Base-by-base conservation (phyloP, 2,797 vertebrate genomes). In the Nyctibius grandis region DNA sequence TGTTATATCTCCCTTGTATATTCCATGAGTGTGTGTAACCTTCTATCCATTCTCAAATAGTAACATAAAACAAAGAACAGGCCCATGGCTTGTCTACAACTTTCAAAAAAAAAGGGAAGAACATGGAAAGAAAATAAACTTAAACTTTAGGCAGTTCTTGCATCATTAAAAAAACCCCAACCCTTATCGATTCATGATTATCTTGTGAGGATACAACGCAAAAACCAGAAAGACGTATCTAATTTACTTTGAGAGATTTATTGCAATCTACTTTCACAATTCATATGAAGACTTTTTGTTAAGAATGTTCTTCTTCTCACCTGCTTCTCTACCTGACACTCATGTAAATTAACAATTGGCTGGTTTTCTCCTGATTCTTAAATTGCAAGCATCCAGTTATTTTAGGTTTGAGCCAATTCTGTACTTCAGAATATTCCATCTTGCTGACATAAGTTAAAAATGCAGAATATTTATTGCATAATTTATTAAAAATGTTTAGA, bases 401-500 rank as follows among this genome's bases (percentile, higher is more conserved):
- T 96, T 86, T 91, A 92, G 65, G 86, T 93, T 92, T 86, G 44
- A 85, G 91, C 38, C 96, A 96, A 77, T 89, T 89, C 53, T 92
- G 22, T 73, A 89, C 72, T 92, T 89, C 85, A 95, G 81, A 69
- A 95, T 83, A 83, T 38, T 91, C 89, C 77, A 45, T 89, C 86
- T 69, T 93, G 44, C 61, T 91, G 73, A 70, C 17, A 12, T 85
- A 80, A 97, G 87, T 94, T 95, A 93, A 97, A 94, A 97, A 97
- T 94, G 91, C 73, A 89, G 79, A 93, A 75, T 78, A 57, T 81
- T 95, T 89, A 93, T 88, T 96, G 88, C 50, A 94, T 76, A 69
- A 91, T 96, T 92, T 90, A 94, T 91, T 95, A 95, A 95, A n/a
- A 96, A 93, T 73, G 69, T 94, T 97, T 96, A 97, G 96, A 98